phyloP scores from a whole-genome alignment of 30 jellyfish, hydroid and myxozoan species.

The Sanderia malayensis region DNA sequence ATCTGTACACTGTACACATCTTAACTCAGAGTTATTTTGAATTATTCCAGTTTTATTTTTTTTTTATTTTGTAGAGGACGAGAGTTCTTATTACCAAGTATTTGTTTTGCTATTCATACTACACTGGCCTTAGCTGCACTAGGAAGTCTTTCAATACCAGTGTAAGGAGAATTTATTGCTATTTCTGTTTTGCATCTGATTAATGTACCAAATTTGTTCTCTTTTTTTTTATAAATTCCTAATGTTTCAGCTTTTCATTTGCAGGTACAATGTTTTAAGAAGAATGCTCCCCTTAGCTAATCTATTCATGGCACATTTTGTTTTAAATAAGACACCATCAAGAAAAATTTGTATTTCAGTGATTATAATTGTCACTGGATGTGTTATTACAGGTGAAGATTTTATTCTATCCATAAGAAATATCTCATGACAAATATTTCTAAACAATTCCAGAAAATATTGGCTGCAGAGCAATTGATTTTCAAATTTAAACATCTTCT shows the following conservation, averaged over 20 bases:
- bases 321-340: slow-evolving; percentile 80
- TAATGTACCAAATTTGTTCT: too few relatives aligned
- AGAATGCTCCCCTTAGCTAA: slow-evolving; percentile 93
- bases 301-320: slow-evolving; percentile 71
- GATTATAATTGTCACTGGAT: slow-evolving; percentile 73
- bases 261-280: slow-evolving; percentile 86
- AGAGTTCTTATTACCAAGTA: slow-evolving; percentile 73
- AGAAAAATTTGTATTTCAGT: slow-evolving; percentile 52
- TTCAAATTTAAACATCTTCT: neutral
- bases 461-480: too few relatives aligned
- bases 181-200: too few relatives aligned
- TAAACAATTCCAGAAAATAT: too few relatives aligned
- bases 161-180: slow-evolving; percentile 77
- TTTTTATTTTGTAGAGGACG: slow-evolving; percentile 49
- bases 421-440: neutral
- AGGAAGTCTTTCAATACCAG: slow-evolving; percentile 83
- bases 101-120: slow-evolving; percentile 92
- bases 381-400: slow-evolving; percentile 86
- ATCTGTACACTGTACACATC: neutral
- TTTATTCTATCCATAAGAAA: too few relatives aligned
- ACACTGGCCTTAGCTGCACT: slow-evolving; percentile 93
- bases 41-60: neutral
- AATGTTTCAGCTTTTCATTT: too few relatives aligned
- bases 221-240: too few relatives aligned
- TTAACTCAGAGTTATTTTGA: too few relatives aligned